Conservation (phyloP, 2,113 vertebrate species). For the Menura novaehollandiae region DNA sequence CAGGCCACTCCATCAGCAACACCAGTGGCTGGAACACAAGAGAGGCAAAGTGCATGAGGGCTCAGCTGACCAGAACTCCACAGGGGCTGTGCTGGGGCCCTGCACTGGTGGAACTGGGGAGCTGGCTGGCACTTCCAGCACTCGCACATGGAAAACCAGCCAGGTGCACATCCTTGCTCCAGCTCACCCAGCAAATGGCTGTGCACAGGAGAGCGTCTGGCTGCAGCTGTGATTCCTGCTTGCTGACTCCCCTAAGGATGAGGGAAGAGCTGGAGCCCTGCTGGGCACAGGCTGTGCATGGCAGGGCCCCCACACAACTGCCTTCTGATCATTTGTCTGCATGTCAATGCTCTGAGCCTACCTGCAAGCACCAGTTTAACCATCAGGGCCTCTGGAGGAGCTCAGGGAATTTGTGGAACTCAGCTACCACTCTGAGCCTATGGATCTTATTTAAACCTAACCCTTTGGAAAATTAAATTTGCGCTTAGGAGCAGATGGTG, state of each 20-base stretch:
- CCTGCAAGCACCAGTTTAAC: background rate
- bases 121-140: background rate
- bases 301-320: background rate
- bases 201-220: accelerated
- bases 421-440: background rate
- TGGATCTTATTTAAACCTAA: conserved; percentile 28
- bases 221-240: background rate
- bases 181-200: background rate
- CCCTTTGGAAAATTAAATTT: background rate
- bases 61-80: background rate
- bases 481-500: conserved; percentile 28
- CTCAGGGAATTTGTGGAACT: background rate
- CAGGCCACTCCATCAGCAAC: conserved; percentile 97
- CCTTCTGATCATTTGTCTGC: background rate
- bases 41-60: background rate
- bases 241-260: background rate
- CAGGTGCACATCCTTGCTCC: background rate
- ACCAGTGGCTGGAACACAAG: conserved; percentile 84
- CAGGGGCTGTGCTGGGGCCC: background rate
- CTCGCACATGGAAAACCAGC: background rate
- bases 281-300: background rate
- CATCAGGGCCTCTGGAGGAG: background rate
- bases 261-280: background rate
- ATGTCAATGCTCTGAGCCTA: background rate
- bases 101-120: background rate